Conservation (phyloP, 2,888 invertebrate species). For the Athripsodes cinereus region DNA sequence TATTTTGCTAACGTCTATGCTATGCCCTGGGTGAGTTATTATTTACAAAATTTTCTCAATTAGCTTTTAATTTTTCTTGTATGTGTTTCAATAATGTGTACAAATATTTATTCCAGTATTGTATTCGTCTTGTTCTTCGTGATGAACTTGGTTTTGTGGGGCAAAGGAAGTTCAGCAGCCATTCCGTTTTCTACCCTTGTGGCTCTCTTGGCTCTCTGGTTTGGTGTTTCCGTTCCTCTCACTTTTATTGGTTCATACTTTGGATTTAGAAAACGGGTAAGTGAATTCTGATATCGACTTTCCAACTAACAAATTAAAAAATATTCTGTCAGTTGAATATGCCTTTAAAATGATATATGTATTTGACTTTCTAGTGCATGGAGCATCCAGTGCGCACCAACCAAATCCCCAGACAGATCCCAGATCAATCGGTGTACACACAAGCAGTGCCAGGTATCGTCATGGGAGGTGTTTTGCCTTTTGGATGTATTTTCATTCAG, state of each 20-base stretch:
- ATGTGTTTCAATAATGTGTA: no score
- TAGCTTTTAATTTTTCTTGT: slow-evolving; percentile 29
- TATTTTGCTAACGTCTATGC: slow-evolving; percentile 90
- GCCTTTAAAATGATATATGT: no score
- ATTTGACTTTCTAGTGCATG: slow-evolving; percentile 59
- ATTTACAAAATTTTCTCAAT: slow-evolving; percentile 11
- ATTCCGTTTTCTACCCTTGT: slow-evolving; percentile 95
- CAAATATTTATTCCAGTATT: no score
- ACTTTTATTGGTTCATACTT: slow-evolving; percentile 98
- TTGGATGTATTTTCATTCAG: slow-evolving; percentile 98
- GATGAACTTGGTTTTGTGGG: slow-evolving; percentile 95
- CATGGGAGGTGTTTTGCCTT: slow-evolving; percentile 98
- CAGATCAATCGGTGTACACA: slow-evolving; percentile 97
- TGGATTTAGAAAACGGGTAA: slow-evolving; percentile 93
- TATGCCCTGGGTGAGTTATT: slow-evolving; percentile 87
- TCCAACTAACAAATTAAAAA: background rate
- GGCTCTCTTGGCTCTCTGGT: slow-evolving; percentile 92
- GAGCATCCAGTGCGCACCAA: slow-evolving; percentile 98
- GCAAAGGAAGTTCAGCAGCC: slow-evolving; percentile 91
- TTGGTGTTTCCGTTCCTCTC: slow-evolving; percentile 95
- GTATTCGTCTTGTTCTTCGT: slow-evolving; percentile 96
- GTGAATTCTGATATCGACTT: background rate
- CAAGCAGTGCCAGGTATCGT: slow-evolving; percentile 91
- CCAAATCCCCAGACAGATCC: slow-evolving; percentile 97
- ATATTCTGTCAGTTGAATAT: background rate